phyloP scores from a whole-genome alignment of 2,888 invertebrate species.

The Anoplius nigerrimus region DNA sequence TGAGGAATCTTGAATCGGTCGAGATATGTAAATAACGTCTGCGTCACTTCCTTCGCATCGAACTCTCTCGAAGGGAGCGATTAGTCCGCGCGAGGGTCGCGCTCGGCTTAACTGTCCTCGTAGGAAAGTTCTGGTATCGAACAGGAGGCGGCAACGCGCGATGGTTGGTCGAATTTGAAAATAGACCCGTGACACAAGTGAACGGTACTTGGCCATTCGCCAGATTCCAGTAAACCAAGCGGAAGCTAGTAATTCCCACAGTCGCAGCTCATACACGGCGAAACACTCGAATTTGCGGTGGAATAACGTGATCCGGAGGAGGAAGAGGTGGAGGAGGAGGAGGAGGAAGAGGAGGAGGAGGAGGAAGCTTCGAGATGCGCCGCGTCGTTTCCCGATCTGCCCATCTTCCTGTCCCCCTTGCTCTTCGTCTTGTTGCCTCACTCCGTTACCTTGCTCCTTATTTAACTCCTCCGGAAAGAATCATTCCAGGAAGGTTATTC shows the following conservation, averaged over 20 bases:
- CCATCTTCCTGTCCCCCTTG: no score
- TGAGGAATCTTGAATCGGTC: no score
- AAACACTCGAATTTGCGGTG: conserved; percentile 25
- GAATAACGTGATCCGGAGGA: conserved; percentile 16
- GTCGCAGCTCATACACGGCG: conserved; percentile 21
- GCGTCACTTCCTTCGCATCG: no score
- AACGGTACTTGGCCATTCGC: conserved; percentile 31
- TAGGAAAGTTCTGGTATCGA: conserved; percentile 8
- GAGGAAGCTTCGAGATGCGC: no score
- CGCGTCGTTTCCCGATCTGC: no score
- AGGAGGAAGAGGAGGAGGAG: conserved; percentile 9
- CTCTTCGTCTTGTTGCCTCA: not conserved
- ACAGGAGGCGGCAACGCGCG: conserved; percentile 24
- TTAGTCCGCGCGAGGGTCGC: no score
- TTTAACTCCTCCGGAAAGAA: no score
- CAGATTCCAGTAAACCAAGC: conserved; percentile 33
- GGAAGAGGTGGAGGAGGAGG: not conserved
- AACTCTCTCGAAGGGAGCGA: no score
- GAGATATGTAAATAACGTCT: no score
- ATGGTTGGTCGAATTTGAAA: conserved; percentile 40
- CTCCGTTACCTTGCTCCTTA: not conserved
- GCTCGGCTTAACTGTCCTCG: no score
- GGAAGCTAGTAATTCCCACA: conserved; percentile 38
- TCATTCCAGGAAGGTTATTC: no score
- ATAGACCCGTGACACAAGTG: conserved; percentile 34